Evolutionary conservation across 2,113 vertebrate species (phyloP), one percentile per base, ranked within the genome.

Genomic region (Phaethon lepturus): DNA sequence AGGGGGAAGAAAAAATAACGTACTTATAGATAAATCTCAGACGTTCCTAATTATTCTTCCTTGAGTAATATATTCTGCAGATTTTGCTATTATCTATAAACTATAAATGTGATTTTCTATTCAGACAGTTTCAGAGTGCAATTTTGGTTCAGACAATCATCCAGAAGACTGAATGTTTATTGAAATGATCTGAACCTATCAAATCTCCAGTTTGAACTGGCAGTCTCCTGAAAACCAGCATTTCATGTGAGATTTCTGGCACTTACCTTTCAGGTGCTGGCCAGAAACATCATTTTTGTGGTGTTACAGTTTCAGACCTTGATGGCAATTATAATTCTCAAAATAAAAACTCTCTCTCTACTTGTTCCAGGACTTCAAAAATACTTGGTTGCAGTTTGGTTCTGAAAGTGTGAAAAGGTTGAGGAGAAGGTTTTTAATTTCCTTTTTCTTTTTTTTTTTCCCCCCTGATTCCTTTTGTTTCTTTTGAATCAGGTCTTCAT

Each of bases 281-380:
- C 96, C 97, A 97, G 97, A 97, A 97, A 95, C 62, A 97, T 95
- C 76, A 97, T 92, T 97, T 95, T 89, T 96, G 81, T 85, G 89
- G 93, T 95, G 89, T 71, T 95, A 89, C 67, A 68, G 33, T 50
- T 93, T 95, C 75, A 97, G 82, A 83, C 73, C 67, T 93, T 91
- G 90, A 93, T 88, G 58, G 44, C 60, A 80, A 85, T 69, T 94
- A 64, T 35, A 92, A 92, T 62, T 77, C 52, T 92, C 75, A 86
- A 75, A 96, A 93, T 73, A 93, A 90, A 86, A 95, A 24, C 13
- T 72, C 22, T 80, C 78, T 94, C 44, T 91, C 44, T 90, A 92
- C 83, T 95, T 92, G 31, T 80, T 95, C 71, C 62, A 92, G 84
- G 42, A 74, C 59, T 75, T 95, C 15, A 79, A 49, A 96, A 93